Conservation (phyloP, 2,888 invertebrate species). For the Microctonus brassicae region DNA sequence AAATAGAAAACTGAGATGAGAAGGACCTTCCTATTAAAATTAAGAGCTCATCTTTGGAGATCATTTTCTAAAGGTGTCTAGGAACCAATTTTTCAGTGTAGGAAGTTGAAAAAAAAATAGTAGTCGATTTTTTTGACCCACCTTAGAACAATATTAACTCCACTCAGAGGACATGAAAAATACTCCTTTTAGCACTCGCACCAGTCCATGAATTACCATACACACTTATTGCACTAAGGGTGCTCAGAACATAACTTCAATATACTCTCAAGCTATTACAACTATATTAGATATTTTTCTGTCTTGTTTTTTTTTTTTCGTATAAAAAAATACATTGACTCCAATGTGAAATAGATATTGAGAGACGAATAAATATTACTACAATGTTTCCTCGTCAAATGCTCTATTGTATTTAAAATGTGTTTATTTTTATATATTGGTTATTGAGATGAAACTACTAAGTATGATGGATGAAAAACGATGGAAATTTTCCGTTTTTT, state of each 20-base stretch:
- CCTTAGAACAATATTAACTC: not conserved
- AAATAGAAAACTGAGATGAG: too few species aligned
- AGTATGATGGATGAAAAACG: too few species aligned
- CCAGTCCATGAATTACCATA: not conserved
- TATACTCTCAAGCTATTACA: not conserved
- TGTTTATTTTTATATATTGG: constrained; percentile 23
- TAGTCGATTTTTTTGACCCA: too few species aligned
- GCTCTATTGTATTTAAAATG: constrained; percentile 31
- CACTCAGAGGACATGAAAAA: not conserved
- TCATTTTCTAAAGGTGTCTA: too few species aligned
- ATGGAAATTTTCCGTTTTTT: too few species aligned
- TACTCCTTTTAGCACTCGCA: not conserved
- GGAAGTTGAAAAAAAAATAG: too few species aligned
- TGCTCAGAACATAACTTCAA: not conserved
- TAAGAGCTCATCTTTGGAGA: too few species aligned
- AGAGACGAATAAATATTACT: not conserved
- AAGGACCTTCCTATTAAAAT: too few species aligned
- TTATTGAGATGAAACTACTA: too few species aligned
- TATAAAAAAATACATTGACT: constrained; percentile 63
- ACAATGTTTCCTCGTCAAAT: not conserved
- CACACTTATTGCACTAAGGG: not conserved
- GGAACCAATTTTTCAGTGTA: too few species aligned
- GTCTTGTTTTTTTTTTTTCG: constrained; percentile 27
- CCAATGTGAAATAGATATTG: constrained; percentile 39
- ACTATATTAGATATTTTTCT: not conserved